Conservation (phyloP, 2,797 vertebrate genomes). For the Odontamblyopus rebecca region DNA sequence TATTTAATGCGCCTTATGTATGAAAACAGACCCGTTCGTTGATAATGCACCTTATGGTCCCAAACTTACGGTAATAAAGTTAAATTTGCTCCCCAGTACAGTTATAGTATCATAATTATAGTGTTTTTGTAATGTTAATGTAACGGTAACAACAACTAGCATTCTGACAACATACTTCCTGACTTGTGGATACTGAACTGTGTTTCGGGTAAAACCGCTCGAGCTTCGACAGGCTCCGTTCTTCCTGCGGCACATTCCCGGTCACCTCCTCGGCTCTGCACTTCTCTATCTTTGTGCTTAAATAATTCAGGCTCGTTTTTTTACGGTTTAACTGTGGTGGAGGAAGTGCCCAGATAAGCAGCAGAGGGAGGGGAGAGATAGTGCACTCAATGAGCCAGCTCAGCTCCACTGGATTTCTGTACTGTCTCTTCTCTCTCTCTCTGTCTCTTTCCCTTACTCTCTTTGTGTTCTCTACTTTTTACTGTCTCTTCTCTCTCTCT, state of each 20-base stretch:
- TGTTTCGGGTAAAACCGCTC: neutral
- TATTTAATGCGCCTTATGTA: too few relatives aligned
- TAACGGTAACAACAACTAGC: too few relatives aligned
- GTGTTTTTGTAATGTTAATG: too few relatives aligned
- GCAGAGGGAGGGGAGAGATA: slow-evolving; percentile 27
- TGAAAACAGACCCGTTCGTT: too few relatives aligned
- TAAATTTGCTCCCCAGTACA: too few relatives aligned
- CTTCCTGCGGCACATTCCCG: neutral
- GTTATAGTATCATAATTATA: too few relatives aligned
- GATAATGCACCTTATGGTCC: too few relatives aligned
- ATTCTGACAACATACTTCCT: too few relatives aligned
- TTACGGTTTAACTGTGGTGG: slow-evolving; percentile 25
- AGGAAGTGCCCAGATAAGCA: slow-evolving; percentile 38
- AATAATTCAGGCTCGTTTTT: slow-evolving; percentile 25
- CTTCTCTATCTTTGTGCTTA: slow-evolving; percentile 20
- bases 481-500: too few relatives aligned
- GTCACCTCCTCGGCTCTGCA: neutral
- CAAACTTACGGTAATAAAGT: too few relatives aligned
- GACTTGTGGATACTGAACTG: neutral
- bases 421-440: slow-evolving; percentile 8
- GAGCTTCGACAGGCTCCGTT: neutral
- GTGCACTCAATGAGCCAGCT: slow-evolving; percentile 41
- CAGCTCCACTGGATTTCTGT: slow-evolving; percentile 49
- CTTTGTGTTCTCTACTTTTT: too few relatives aligned
- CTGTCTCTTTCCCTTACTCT: too few relatives aligned